Evolutionary conservation across 2,888 invertebrate species (phyloP).

Genomic region (Eupithecia vulgata): DNA sequence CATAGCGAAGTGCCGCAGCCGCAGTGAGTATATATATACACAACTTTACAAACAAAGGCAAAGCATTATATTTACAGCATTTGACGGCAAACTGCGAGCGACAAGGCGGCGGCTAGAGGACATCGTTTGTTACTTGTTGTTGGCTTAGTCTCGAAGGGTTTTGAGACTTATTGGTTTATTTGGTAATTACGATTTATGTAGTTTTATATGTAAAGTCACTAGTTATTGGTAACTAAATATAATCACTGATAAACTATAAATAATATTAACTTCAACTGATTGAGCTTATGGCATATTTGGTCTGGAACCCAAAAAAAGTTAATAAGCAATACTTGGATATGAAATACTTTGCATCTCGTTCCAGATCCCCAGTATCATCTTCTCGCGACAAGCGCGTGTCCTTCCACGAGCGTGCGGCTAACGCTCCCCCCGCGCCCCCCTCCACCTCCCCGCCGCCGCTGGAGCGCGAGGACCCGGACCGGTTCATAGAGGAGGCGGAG

Average conservation of each 20-base stretch:
- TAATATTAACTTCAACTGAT: too few relatives aligned
- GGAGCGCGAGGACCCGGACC: constrained; percentile 90
- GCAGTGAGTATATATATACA: constrained; percentile 49
- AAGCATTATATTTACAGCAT: too few relatives aligned
- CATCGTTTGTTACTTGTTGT: too few relatives aligned
- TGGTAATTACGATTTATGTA: too few relatives aligned
- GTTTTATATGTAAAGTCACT: too few relatives aligned
- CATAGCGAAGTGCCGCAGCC: constrained; percentile 64
- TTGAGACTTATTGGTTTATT: too few relatives aligned
- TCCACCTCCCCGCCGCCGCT: constrained; percentile 57
- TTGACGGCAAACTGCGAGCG: too few relatives aligned
- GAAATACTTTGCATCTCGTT: not conserved
- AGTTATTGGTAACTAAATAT: too few relatives aligned
- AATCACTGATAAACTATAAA: too few relatives aligned
- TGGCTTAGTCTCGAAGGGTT: too few relatives aligned
- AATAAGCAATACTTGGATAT: not conserved
- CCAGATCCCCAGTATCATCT: constrained; percentile 64
- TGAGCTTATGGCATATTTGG: too few relatives aligned
- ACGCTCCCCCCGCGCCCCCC: constrained; percentile 51
- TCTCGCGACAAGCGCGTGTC: constrained; percentile 88
- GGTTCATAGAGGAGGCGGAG: constrained; percentile 92
- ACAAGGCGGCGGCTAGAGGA: too few relatives aligned
- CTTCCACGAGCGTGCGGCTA: constrained; percentile 86
- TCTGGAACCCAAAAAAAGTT: not conserved
- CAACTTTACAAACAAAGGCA: not conserved